Evolutionary conservation across 2,797 vertebrate species (phyloP).

Genomic region (Lacerta agilis): DNA sequence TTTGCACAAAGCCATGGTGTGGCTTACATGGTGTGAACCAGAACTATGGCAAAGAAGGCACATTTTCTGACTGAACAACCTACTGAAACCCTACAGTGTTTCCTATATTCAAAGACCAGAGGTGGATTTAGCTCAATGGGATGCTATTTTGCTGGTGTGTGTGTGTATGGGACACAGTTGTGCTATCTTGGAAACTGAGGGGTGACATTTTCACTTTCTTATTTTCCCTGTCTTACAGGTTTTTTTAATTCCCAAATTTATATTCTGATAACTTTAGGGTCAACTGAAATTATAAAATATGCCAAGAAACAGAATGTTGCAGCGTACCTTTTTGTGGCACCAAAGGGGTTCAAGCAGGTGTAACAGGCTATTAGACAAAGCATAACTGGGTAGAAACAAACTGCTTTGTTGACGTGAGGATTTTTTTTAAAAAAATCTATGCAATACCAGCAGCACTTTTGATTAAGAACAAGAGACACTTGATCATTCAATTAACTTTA

Average conservation of each 20-base stretch:
- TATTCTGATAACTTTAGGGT: not conserved
- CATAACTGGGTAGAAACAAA: slow-evolving; percentile 2
- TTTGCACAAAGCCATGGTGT: too few species aligned
- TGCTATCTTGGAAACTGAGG: rapidly evolving
- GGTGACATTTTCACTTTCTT: not conserved
- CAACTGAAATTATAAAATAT: rapidly evolving
- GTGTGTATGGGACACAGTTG: not conserved
- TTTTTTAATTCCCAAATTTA: not conserved
- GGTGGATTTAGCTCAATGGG: not conserved
- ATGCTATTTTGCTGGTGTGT: not conserved
- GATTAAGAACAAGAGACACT: slow-evolving; percentile 1
- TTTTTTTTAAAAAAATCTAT: not conserved
- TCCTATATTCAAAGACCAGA: not conserved
- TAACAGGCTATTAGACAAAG: not conserved
- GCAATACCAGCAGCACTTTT: not conserved
- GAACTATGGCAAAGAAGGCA: not conserved
- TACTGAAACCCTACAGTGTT: not conserved
- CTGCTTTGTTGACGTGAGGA: not conserved
- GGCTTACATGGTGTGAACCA: too few species aligned
- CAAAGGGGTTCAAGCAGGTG: not conserved
- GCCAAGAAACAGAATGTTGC: not conserved
- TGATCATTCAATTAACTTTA: slow-evolving; percentile 35
- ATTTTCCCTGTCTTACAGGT: not conserved
- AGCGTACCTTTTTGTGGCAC: not conserved
- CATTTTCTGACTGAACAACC: not conserved